Evolutionary conservation across 2,797 vertebrate species (phyloP).

Genomic region (Miichthys miiuy): DNA sequence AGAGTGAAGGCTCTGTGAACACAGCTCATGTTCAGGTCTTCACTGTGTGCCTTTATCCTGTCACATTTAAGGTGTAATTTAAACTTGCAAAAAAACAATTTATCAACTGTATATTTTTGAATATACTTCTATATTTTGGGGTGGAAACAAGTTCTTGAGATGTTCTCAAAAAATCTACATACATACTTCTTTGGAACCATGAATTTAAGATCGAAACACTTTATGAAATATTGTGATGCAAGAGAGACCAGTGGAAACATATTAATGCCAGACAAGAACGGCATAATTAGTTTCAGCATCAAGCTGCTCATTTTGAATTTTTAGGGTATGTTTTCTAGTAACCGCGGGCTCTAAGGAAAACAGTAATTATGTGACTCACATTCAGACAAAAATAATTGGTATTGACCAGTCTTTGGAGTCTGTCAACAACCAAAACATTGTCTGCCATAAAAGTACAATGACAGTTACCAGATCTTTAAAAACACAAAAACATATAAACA

Average conservation of each 20-base stretch:
- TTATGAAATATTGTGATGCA: neutral
- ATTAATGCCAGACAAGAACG: neutral
- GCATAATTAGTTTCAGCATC: constrained; percentile 18
- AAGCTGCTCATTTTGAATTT: constrained; percentile 42
- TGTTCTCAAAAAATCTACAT: neutral
- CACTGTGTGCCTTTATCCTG: no score
- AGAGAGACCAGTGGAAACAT: neutral
- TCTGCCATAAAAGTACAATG: neutral
- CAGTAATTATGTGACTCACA: constrained; percentile 9
- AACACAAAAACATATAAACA: neutral
- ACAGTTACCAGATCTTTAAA: neutral
- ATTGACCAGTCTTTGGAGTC: neutral
- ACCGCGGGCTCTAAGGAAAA: constrained; percentile 1
- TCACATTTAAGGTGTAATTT: no score
- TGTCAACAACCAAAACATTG: neutral
- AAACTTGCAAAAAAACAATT: no score
- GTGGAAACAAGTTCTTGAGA: no score
- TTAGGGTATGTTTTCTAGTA: neutral
- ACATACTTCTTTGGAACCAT: neutral
- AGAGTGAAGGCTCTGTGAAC: no score
- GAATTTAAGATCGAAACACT: accelerated
- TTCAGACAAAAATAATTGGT: constrained; percentile 15
- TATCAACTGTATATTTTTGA: no score
- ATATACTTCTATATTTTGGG: no score
- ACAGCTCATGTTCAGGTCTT: no score